Base-by-base conservation (phyloP, 1,140 invertebrate genomes). In the Dinoponera quadriceps region DNA sequence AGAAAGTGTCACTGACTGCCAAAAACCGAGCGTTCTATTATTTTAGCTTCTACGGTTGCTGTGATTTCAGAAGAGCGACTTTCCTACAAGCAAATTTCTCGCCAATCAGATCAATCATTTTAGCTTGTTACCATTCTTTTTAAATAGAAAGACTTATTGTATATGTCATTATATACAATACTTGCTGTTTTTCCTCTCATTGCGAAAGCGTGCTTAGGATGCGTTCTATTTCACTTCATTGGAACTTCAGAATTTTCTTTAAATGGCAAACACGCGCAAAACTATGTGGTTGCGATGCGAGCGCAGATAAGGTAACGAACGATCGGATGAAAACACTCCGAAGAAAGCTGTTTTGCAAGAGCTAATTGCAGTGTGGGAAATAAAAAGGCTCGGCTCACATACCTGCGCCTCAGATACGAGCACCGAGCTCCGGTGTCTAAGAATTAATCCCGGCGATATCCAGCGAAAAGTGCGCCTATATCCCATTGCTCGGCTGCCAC, bases 261-360 rank as follows among this genome's bases (percentile, higher is more conserved):
- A 4, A 38, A n/a, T 11, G 20, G 27, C 44, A 78, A 44, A 18
- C 73, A 1, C 51, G 16, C 27, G 14, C 33, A 33, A 44, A 57
- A 18, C 33, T 44, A 55, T 48, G 75, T 44, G 44, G 27, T 4
- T 25, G 74, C 13, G 75, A 80, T 80, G 65, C 22, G 57, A 57
- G 14, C 20, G 33, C 38, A 48, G 75, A 80, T 71, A 78, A 78
- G 63, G 63, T 78, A 78, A 78, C 51, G 51, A 80, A 80, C 38
- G 69, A 71, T 59, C 75, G 25, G 20, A 57, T 29, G 54, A 71
- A 80, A 80, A 71, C 71, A 69, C 54, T 65, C 9, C 22, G 54
- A 80, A 80, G 75, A 80, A 80, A 80, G 75, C 69, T 57, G 75
- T 80, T 80, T 80, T 48, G 75, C 65, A 71, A 80, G 75, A 71